phyloP scores from a whole-genome alignment of 2,113 vertebrate species.

The Ceyx melanurus region DNA sequence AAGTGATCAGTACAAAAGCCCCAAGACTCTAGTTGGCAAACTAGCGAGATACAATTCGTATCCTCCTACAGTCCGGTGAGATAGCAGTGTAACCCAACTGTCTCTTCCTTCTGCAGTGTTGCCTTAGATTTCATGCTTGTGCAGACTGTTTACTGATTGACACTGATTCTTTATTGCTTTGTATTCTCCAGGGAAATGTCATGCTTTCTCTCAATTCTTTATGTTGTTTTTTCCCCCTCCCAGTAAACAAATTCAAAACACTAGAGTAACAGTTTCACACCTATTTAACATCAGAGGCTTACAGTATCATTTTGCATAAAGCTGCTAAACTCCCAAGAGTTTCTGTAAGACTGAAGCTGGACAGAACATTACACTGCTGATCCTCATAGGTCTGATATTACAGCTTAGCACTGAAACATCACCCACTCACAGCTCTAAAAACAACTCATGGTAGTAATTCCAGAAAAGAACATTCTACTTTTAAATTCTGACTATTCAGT shows the following conservation, averaged over 20 bases:
- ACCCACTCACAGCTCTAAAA: background rate
- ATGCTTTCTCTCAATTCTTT: rapidly evolving
- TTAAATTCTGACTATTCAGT: background rate
- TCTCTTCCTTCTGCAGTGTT: background rate
- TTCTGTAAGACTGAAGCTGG: background rate
- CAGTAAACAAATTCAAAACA: background rate
- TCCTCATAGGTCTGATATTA: too few species aligned
- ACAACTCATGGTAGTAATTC: background rate
- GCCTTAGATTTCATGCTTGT: background rate
- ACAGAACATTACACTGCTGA: background rate
- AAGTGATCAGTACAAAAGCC: background rate
- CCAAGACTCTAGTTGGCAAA: background rate
- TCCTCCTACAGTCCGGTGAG: background rate
- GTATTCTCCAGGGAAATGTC: background rate
- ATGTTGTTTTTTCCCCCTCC: too few species aligned
- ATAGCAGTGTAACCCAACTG: background rate
- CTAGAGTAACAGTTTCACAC: background rate
- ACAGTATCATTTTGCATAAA: background rate
- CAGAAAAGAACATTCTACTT: background rate
- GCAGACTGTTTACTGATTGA: background rate
- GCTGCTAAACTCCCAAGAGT: background rate
- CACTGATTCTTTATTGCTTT: background rate
- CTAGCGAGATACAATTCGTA: background rate
- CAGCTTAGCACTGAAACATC: background rate
- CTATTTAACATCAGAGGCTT: background rate